Conservation (phyloP, 1,140 invertebrate species). For the Plodia interpunctella region DNA sequence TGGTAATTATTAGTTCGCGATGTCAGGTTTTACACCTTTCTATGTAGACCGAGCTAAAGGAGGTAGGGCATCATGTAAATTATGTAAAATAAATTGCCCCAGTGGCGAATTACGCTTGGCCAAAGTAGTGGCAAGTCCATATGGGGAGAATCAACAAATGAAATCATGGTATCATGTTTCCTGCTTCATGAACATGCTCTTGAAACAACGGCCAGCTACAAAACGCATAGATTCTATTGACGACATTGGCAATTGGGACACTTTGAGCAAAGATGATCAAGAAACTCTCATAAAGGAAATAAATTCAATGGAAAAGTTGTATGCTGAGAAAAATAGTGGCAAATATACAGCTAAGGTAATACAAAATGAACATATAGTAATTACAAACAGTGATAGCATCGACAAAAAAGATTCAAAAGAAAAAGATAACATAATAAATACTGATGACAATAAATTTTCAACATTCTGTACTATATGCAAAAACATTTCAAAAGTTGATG, state of each 20-base stretch:
- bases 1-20: not conserved
- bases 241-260: conserved; percentile 88
- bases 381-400: conserved; percentile 16
- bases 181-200: conserved; percentile 89
- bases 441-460: conserved; percentile 85
- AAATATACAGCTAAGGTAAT: conserved; percentile 67
- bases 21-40: conserved; percentile 75
- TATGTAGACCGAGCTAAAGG: conserved; percentile 87
- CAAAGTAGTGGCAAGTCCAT: conserved; percentile 87
- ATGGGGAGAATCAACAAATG: conserved; percentile 88
- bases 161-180: conserved; percentile 90
- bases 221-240: conserved; percentile 88
- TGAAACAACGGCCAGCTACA: conserved; percentile 87
- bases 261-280: conserved; percentile 82
- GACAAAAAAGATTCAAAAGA: conserved; percentile 19
- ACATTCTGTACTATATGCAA: conserved; percentile 88
- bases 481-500: conserved; percentile 84
- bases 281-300: conserved; percentile 80
- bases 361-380: conserved; percentile 44
- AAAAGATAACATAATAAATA: conserved; percentile 20
- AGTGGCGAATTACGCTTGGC: conserved; percentile 85
- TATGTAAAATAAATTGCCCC: conserved; percentile 89
- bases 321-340: conserved; percentile 70
- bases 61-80: conserved; percentile 89
- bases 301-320: conserved; percentile 77